These are phyloP conservation scores for Xylocopa sonorina DNA, from an alignment of 1,140 invertebrate genomes.

Conservation along the genomic window DNA sequence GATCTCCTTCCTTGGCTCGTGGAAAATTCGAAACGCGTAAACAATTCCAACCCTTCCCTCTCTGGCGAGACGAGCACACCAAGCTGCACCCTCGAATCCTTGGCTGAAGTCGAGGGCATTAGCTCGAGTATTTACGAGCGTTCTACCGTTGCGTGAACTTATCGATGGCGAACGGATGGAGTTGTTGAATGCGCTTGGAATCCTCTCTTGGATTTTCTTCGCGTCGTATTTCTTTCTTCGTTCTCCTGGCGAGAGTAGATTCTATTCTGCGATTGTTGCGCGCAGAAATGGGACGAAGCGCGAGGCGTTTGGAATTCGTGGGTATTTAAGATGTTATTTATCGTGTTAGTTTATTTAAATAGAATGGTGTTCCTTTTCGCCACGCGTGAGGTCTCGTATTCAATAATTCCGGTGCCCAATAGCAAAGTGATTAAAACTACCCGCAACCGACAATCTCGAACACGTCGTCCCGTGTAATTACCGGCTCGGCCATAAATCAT, in stretches of 20 bases:
- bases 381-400: slow-evolving; percentile 21
- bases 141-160: too few relatives aligned
- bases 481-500: slow-evolving; percentile 24
- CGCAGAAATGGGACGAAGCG: too few relatives aligned
- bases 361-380: neutral
- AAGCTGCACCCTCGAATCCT: fast-evolving
- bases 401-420: slow-evolving; percentile 34
- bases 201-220: neutral
- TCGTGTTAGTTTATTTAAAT: too few relatives aligned
- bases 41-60: slow-evolving; percentile 13
- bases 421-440: slow-evolving; percentile 34
- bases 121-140: neutral
- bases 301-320: too few relatives aligned
- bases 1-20: neutral
- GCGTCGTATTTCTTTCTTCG: too few relatives aligned
- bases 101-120: neutral
- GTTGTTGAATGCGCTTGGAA: neutral
- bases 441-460: slow-evolving; percentile 25
- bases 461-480: slow-evolving; percentile 40
- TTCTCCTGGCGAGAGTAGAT: too few relatives aligned
- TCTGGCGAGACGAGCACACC: neutral
- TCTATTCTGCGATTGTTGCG: too few relatives aligned
- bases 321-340: too few relatives aligned
- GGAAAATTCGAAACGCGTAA: slow-evolving; percentile 42
- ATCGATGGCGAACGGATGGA: neutral